Base-by-base conservation (phyloP, 2,113 vertebrate species). In the Hiodon tergisus region DNA sequence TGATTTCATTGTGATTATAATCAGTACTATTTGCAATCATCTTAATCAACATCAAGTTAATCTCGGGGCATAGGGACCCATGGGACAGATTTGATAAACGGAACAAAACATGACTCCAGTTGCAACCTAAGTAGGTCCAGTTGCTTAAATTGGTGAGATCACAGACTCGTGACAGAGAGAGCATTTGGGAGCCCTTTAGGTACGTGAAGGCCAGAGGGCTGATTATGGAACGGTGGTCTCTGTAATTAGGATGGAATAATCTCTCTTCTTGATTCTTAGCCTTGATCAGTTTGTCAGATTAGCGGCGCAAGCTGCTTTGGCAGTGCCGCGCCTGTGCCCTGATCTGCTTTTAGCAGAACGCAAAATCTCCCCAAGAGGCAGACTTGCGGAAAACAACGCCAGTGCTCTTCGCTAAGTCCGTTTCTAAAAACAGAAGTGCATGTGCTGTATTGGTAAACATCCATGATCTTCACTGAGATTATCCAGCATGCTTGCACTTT, bases 281-380 rank as follows among this genome's bases (percentile, higher is more conserved):
- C 59, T 14, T 16, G 6, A 63, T 55, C 14, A 76, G 17, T 50
- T 63, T 47, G 16, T 71, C 57, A 71, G 55, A 71, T 71, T 60
- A 48, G 14, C 13, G 5, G 5, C 57, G 31, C 10, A 71, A 71
- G 47, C 17, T 3, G 7, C 59, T 55, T 75, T 59, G 46, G 14
- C 3, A 7, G 2, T 6, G 31, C n/a, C 14, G 59, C 59, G 6
- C 51, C 48, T 63, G 48, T 47, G 14, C 13, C 5, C 48, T 76
- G 46, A 69, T 57, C 16, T 55, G 58, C 8, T 61, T 31, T 47
- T 47, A 46, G 5, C 5, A n/a, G 10, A 11, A 46, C n/a, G 55
- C 0, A 9, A 0, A 31, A 60, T n/a, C 7, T 59, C 48, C 67
- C 9, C n/a, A 54, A 11, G 59, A 53, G 5, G 0, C 14, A 31